These are phyloP conservation scores for Xylocopa sonorina DNA, from an alignment of 1,140 invertebrate genomes.

Conservation along the genomic window DNA sequence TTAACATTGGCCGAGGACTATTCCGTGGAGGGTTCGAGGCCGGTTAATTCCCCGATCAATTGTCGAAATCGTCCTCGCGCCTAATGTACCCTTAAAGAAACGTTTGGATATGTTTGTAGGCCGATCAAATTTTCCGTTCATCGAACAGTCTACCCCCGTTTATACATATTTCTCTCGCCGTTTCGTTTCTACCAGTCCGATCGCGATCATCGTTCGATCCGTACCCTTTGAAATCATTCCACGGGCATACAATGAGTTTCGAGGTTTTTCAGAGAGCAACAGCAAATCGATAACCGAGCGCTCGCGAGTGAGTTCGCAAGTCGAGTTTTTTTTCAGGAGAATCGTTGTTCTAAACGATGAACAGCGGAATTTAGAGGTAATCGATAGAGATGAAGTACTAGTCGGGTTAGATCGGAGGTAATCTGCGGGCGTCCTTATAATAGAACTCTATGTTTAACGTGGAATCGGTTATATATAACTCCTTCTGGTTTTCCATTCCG, in stretches of 20 bases:
- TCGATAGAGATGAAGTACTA: neutral
- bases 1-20: constrained; percentile 34
- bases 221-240: too few species aligned
- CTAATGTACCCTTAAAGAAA: constrained; percentile 43
- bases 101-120: constrained; percentile 58
- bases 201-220: too few species aligned
- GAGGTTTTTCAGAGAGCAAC: too few species aligned
- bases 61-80: constrained; percentile 41
- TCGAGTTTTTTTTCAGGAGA: neutral
- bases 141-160: constrained; percentile 18
- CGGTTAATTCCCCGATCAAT: neutral
- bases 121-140: constrained; percentile 45
- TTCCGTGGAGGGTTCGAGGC: constrained; percentile 7
- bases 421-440: too few species aligned
- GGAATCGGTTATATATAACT: neutral
- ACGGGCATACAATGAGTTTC: too few species aligned
- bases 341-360: too few species aligned
- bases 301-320: too few species aligned
- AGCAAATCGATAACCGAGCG: too few species aligned
- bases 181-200: too few species aligned
- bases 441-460: neutral
- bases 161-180: too few species aligned
- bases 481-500: neutral
- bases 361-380: neutral
- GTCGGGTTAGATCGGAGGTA: neutral